Percentiles rank a stretch among this genome's conserved stretches.
Conservation (phyloP, 2,113 vertebrate genomes). For the Anolis carolinensis region DNA sequence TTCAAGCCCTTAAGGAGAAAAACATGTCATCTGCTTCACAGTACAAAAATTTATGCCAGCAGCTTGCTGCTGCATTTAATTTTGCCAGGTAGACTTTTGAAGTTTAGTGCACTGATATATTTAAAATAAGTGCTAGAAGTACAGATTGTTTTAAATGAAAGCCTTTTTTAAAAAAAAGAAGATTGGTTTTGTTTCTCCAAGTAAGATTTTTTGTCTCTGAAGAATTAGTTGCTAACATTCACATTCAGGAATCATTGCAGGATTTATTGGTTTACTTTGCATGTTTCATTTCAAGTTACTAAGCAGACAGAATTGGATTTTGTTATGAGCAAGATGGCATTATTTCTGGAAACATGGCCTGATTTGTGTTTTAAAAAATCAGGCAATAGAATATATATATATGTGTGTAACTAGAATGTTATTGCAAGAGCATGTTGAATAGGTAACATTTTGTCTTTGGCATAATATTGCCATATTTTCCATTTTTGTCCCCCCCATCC, state of each 20-base stretch:
- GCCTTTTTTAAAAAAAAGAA: neutral
- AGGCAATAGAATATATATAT: neutral
- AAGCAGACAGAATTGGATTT: slow-evolving; percentile 9
- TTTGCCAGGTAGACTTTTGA: neutral
- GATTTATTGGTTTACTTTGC: neutral
- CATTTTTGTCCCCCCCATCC: too few relatives aligned
- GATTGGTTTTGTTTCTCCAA: neutral
- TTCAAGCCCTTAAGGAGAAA: neutral
- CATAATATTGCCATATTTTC: neutral
- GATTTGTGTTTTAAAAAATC: neutral
- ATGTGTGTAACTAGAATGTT: neutral
- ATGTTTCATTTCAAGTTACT: neutral
- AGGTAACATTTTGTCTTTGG: neutral
- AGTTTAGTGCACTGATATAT: neutral
- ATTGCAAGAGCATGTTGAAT: neutral
- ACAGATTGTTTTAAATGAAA: slow-evolving; percentile 22
- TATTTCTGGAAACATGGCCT: neutral
- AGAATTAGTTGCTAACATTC: neutral
- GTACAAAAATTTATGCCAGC: slow-evolving; percentile 11
- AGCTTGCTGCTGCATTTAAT: slow-evolving; percentile 24
- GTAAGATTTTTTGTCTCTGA: neutral
- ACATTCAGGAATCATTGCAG: neutral
- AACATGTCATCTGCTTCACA: neutral
- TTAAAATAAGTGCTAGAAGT: neutral
- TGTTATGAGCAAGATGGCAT: neutral